Conservation (phyloP, 2,888 invertebrate genomes). For the Cerceris ruficornis region DNA sequence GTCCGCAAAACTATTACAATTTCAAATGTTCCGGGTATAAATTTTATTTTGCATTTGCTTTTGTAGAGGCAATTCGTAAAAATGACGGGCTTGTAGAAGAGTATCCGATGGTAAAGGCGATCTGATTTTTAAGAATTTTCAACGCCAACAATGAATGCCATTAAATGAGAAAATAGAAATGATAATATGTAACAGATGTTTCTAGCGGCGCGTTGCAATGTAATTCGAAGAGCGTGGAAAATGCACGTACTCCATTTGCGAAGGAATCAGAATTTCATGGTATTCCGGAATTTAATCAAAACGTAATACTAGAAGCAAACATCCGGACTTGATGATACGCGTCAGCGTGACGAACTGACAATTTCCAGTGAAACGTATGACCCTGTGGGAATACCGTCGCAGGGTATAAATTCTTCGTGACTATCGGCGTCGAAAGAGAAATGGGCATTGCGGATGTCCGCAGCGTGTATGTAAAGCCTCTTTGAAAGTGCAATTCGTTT, state of each 20-base stretch:
- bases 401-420: constrained; percentile 50
- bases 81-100: too few species aligned
- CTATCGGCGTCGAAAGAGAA: constrained; percentile 36
- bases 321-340: constrained; percentile 42
- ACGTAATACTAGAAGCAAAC: constrained; percentile 53
- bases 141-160: too few species aligned
- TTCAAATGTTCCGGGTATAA: too few species aligned
- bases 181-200: too few species aligned
- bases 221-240: constrained; percentile 42
- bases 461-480: constrained; percentile 28
- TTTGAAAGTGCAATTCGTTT: constrained; percentile 38
- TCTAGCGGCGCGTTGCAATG: constrained; percentile 34
- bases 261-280: constrained; percentile 55
- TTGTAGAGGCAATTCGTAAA: too few species aligned
- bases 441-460: constrained; percentile 23
- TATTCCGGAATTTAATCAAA: constrained; percentile 57
- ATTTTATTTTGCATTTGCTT: too few species aligned
- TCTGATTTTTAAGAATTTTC: too few species aligned
- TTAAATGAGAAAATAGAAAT: too few species aligned
- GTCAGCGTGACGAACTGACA: constrained; percentile 49
- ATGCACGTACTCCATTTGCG: constrained; percentile 54
- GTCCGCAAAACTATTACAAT: too few species aligned
- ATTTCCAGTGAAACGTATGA: constrained; percentile 50
- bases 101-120: too few species aligned
- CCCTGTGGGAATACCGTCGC: constrained; percentile 41